Conservation (phyloP, 2,797 vertebrate genomes). For the Scolopax bukidnonensis region DNA sequence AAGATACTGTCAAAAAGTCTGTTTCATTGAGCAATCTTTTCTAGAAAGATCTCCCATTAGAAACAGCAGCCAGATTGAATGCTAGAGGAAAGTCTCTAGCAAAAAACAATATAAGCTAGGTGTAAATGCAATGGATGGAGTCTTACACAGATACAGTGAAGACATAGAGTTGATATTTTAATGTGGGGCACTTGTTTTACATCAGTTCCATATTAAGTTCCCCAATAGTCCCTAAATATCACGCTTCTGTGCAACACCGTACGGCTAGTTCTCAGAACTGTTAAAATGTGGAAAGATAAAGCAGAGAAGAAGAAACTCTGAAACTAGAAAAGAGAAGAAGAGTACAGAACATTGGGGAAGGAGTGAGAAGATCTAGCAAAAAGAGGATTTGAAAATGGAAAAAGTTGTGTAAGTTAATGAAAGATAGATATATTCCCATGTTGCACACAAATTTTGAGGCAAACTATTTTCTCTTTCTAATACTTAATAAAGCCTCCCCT, state of each 20-base stretch:
- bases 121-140: not conserved
- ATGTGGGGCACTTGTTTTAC: accelerated
- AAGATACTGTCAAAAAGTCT: not conserved
- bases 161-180: not conserved
- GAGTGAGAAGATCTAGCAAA: not conserved
- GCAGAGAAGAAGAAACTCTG: not conserved
- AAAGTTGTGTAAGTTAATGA: not conserved
- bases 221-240: not conserved
- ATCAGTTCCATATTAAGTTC: not conserved
- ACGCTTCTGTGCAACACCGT: not conserved
- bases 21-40: not conserved
- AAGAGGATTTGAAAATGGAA: not conserved
- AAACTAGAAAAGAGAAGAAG: not conserved
- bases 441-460: not conserved
- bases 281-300: not conserved
- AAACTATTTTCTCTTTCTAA: not conserved
- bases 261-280: not conserved
- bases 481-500: not conserved
- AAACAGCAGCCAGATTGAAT: not conserved
- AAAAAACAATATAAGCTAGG: not conserved
- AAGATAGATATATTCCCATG: not conserved
- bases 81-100: not conserved
- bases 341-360: not conserved
- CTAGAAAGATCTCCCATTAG: not conserved
- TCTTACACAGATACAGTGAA: not conserved